Evolutionary conservation across 1,140 invertebrate species (phyloP).

Genomic region (Nautilus pompilius): DNA sequence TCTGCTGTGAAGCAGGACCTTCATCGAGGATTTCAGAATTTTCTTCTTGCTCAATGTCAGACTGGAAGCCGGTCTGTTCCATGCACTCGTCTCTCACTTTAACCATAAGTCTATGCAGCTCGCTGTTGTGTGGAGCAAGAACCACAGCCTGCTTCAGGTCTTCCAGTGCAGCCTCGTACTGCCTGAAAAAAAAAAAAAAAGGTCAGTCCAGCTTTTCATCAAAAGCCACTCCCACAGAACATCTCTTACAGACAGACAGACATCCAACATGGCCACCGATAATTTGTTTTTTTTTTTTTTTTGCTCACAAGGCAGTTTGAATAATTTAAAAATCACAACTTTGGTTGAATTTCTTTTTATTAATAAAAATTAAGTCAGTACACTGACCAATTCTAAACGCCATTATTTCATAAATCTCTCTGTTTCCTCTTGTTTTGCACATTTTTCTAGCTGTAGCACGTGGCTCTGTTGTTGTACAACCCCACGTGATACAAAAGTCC

Average conservation of each 20-base stretch:
- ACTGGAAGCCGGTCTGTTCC: slow-evolving; percentile 47
- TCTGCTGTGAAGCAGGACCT: background rate
- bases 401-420: too few species aligned
- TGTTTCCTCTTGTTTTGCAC: too few species aligned
- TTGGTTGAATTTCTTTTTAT: too few species aligned
- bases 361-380: background rate
- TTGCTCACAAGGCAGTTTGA: background rate
- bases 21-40: background rate
- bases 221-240: background rate
- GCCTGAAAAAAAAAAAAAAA: slow-evolving; percentile 42
- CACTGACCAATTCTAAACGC: too few species aligned
- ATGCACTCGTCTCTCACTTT: slow-evolving; percentile 64
- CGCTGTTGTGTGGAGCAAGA: slow-evolving; percentile 65
- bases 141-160: slow-evolving; percentile 70
- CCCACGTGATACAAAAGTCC: too few species aligned
- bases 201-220: background rate
- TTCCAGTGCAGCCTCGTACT: slow-evolving; percentile 63
- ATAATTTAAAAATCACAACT: background rate
- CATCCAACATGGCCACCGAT: background rate
- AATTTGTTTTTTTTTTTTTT: background rate
- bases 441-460: too few species aligned
- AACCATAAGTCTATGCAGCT: slow-evolving; percentile 66
- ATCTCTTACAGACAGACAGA: background rate
- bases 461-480: too few species aligned
- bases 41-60: slow-evolving; percentile 9